These are phyloP conservation scores for Trissolcus brochymenae DNA, from an alignment of 2,888 invertebrate genomes.

Conservation along the genomic window DNA sequence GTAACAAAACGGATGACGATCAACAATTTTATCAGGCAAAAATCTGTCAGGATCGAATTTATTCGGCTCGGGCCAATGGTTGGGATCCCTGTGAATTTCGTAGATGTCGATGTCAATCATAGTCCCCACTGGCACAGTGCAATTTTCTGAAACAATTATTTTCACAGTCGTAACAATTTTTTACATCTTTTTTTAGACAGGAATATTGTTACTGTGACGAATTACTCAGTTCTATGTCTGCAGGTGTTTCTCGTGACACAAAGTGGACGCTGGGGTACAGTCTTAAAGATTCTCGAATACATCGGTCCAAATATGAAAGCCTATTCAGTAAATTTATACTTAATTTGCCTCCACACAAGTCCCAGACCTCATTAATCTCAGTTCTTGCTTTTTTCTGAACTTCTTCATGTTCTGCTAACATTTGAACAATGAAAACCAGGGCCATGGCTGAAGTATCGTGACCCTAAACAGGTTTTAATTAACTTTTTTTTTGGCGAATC, in stretches of 20 bases:
- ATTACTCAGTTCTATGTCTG: conserved; percentile 46
- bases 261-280: conserved; percentile 45
- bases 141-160: conserved; percentile 75
- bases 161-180: too few species aligned
- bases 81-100: conserved; percentile 81
- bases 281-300: conserved; percentile 42
- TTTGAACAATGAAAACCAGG: conserved; percentile 21
- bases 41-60: conserved; percentile 83
- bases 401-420: conserved; percentile 22
- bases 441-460: conserved; percentile 41
- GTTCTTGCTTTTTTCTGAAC: conserved; percentile 4
- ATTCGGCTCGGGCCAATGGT: conserved; percentile 81
- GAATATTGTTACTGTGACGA: neutral
- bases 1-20: conserved; percentile 81
- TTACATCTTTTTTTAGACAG: too few species aligned
- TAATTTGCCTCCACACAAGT: conserved; percentile 35
- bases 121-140: conserved; percentile 77
- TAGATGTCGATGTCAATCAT: conserved; percentile 79
- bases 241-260: conserved; percentile 33
- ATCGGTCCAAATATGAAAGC: conserved; percentile 44
- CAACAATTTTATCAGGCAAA: conserved; percentile 77
- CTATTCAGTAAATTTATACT: conserved; percentile 35
- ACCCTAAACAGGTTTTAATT: conserved; percentile 18
- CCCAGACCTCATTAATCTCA: conserved; percentile 37
- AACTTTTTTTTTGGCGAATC: too few species aligned